Base-by-base conservation (phyloP, 1,140 invertebrate genomes). In the Gonioctena quinquepunctata region DNA sequence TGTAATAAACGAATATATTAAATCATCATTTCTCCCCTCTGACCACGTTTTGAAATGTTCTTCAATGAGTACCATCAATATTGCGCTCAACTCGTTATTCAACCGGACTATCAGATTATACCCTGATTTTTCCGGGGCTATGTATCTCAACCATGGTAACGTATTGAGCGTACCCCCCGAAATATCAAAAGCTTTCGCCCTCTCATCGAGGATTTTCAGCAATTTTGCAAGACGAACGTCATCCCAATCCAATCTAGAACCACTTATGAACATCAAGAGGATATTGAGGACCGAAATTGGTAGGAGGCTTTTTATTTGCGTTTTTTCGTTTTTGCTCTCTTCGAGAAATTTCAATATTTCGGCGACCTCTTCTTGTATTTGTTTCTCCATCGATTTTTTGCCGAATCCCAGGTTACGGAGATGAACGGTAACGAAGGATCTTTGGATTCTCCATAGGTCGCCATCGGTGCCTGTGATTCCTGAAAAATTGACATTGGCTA, bases 391-490 rank as follows among this genome's bases (percentile, higher is more conserved):
- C 11, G 77, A 75, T 13, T 82, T 79, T 8, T 87, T 86, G 2
- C 89, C 88, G n/a, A 89, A 87, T 0, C 91, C 90, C 65, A 91
- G 89, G 18, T 84, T 83, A 33, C 86, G 86, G 1, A 92, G 75
- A 79, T 89, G 87, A 50, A 85, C 85, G 57, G 90, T 73, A 0
- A 87, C 85, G 42, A 90, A 88, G 61, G 86, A 84, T 25, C 89
- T 86, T 65, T 87, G 87, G 70, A 86, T 87, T 3, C 79, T 80
- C 89, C 90, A 92, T 2, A 81, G 75, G 0, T 77, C 68, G 0
- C 90, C 91, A 49, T 92, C 90, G 1, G 86, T 85, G 70, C 91
- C 90, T 16, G 91, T 84, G n/a, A 92, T 79, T 3, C 90, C 90
- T 91, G 69, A 56, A 76, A 77, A 59, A 25, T 59, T 42, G 13